Conservation (phyloP, 2,888 invertebrate species). For the Amblyjoppa proteus region DNA sequence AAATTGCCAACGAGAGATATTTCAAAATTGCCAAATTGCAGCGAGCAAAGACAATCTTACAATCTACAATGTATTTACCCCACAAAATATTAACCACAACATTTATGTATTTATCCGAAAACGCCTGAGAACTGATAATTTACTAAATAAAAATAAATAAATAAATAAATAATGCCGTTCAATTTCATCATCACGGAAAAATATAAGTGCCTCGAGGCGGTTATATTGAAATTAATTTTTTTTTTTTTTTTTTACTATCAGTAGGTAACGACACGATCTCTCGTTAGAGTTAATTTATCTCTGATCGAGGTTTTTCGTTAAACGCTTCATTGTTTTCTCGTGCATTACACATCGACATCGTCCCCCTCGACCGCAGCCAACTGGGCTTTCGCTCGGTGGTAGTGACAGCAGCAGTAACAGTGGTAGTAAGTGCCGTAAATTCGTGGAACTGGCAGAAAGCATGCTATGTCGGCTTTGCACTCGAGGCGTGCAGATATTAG, state of each 20-base stretch:
- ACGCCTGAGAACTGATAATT: too few species aligned
- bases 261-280: not conserved
- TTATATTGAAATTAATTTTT: too few species aligned
- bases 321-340: not conserved
- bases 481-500: constrained; percentile 49
- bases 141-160: too few species aligned
- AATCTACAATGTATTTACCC: too few species aligned
- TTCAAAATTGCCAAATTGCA: too few species aligned
- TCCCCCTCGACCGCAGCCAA: constrained; percentile 5
- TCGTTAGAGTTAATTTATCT: not conserved
- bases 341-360: not conserved
- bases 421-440: constrained; percentile 8
- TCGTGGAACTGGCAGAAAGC: constrained; percentile 20
- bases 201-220: too few species aligned
- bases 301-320: not conserved
- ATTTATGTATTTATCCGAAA: not conserved
- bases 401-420: too few species aligned
- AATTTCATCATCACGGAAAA: too few species aligned
- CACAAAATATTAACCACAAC: too few species aligned
- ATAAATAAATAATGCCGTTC: too few species aligned
- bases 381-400: constrained; percentile 7
- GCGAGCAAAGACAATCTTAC: too few species aligned
- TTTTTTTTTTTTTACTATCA: not conserved
- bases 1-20: not conserved
- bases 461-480: constrained; percentile 6